Evolutionary conservation across 2,113 vertebrate genomes (phyloP).

Genomic region (Thalassarche chlororhynchos): DNA sequence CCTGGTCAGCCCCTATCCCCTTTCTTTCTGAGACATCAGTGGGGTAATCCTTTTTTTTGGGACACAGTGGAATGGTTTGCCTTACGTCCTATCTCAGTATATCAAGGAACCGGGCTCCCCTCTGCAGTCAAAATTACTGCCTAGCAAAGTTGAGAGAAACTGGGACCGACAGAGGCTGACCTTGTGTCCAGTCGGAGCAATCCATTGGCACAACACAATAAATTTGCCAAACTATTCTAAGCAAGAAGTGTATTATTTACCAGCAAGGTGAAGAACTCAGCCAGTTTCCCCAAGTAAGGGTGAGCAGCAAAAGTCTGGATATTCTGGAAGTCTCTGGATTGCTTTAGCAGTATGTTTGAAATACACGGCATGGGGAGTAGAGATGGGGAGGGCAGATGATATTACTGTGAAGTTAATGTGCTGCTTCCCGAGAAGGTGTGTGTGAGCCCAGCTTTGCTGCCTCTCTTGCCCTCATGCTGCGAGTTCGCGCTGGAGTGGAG

Average conservation of each 20-base stretch:
- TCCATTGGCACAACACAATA: background rate
- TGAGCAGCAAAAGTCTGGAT: background rate
- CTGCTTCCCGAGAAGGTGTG: background rate
- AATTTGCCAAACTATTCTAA: background rate
- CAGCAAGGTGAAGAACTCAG: accelerated
- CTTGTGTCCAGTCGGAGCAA: background rate
- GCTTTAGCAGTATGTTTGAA: background rate
- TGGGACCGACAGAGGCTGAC: background rate
- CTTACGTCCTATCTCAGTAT: background rate
- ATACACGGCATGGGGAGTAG: background rate
- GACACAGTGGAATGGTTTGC: background rate
- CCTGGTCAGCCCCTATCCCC: background rate
- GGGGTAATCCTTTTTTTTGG: background rate
- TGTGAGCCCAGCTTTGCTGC: background rate
- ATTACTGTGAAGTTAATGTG: background rate
- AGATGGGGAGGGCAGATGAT: background rate
- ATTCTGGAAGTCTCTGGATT: background rate
- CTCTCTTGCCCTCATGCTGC: background rate
- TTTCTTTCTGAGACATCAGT: background rate
- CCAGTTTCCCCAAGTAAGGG: background rate
- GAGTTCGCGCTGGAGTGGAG: background rate
- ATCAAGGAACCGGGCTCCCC: background rate
- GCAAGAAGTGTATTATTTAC: background rate
- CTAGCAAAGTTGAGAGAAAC: background rate
- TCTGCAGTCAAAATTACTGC: background rate